Evolutionary conservation across 2,888 invertebrate species (phyloP).

Genomic region (Xylota segnis): DNA sequence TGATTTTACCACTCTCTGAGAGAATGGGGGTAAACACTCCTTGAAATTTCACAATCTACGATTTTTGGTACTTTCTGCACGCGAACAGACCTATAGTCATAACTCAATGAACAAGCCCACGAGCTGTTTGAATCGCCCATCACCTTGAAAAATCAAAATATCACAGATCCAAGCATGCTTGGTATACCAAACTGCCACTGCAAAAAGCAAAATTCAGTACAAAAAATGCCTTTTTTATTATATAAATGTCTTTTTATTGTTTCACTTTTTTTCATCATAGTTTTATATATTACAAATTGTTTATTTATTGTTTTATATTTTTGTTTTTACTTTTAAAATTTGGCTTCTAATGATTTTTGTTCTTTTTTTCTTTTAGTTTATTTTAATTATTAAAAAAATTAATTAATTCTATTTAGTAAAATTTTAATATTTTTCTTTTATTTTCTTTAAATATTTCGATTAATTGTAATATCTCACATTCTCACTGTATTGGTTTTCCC

Average conservation of each 20-base stretch:
- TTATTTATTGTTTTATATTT: conserved; percentile 19
- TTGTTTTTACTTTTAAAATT: conserved; percentile 61
- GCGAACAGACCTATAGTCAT: too few species aligned
- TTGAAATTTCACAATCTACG: too few species aligned
- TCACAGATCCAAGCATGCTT: too few species aligned
- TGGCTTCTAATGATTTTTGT: conserved; percentile 56
- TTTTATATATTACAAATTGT: conserved; percentile 67
- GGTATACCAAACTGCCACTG: too few species aligned
- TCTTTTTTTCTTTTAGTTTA: conserved; percentile 47
- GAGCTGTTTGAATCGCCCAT: too few species aligned
- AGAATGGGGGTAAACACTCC: too few species aligned
- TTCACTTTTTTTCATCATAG: conserved; percentile 59
- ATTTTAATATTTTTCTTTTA: conserved; percentile 54
- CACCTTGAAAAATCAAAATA: too few species aligned
- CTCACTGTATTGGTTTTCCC: conserved; percentile 68
- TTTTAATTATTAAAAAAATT: conserved; percentile 62
- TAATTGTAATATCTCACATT: conserved; percentile 72
- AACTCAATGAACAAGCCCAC: too few species aligned
- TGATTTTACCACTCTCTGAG: too few species aligned
- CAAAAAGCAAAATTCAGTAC: too few species aligned
- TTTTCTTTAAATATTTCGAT: conserved; percentile 71
- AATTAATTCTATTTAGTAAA: conserved; percentile 69
- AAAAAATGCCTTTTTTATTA: conserved; percentile 62
- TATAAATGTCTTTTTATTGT: conserved; percentile 72
- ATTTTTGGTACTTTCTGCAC: too few species aligned